Evolutionary conservation across 2,888 invertebrate species (phyloP).

Genomic region (Zaprionus bogoriensis): DNA sequence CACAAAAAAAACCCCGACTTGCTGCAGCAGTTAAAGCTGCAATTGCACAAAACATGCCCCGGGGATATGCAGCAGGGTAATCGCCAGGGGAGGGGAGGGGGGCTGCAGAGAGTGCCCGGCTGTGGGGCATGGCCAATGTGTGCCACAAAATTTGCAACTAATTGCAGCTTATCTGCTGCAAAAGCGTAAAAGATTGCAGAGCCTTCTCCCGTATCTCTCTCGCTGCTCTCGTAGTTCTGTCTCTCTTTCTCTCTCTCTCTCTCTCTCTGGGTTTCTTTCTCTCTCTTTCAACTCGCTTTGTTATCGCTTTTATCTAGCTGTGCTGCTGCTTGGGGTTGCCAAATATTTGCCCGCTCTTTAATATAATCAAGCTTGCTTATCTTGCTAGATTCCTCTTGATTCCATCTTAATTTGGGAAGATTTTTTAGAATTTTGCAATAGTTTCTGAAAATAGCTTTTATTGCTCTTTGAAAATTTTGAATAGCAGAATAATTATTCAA

Average conservation of each 20-base stretch:
- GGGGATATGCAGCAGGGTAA: background rate
- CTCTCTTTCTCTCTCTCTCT: background rate
- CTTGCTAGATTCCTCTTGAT: background rate
- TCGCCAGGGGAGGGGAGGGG: background rate
- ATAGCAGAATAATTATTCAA: no score
- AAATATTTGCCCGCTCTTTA: background rate
- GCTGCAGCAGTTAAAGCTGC: slow-evolving; percentile 22
- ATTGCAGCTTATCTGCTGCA: slow-evolving; percentile 61
- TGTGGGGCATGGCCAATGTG: slow-evolving; percentile 31
- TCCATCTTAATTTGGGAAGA: no score
- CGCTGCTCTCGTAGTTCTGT: background rate
- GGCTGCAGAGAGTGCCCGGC: background rate
- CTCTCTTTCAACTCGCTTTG: background rate
- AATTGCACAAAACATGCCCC: slow-evolving; percentile 41
- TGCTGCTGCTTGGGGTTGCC: background rate
- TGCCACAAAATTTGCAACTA: slow-evolving; percentile 67
- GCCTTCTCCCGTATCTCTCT: background rate
- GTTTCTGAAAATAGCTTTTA: no score
- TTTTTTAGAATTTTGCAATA: no score
- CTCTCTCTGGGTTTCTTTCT: background rate
- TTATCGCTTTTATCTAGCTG: background rate
- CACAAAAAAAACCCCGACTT: slow-evolving; percentile 3
- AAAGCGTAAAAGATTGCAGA: slow-evolving; percentile 17
- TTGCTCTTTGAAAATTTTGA: no score
- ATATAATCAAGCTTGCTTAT: background rate